Percentiles rank a stretch among this genome's conserved stretches.
Evolutionary conservation across 1,140 invertebrate genomes (phyloP).

Genomic region (Cyclina sinensis): DNA sequence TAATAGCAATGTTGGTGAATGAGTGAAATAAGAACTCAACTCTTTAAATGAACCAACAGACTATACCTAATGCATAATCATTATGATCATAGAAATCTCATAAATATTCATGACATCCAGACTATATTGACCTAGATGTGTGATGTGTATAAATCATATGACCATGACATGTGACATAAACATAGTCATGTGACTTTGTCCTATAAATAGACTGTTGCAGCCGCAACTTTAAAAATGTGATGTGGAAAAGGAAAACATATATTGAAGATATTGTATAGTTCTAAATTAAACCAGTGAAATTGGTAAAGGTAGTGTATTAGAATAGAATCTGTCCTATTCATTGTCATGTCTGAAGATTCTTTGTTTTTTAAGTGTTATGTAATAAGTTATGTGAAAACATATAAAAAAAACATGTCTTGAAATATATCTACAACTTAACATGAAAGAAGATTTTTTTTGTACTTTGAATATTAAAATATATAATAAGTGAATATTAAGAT

Average conservation of each 20-base stretch:
- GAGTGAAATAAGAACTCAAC: too few relatives aligned
- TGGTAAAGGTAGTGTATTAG: not conserved
- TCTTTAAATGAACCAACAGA: too few relatives aligned
- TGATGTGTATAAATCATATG: constrained; percentile 2
- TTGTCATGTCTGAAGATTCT: too few relatives aligned
- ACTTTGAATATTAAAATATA: too few relatives aligned
- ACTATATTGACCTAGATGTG: constrained; percentile 11
- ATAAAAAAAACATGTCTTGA: too few relatives aligned
- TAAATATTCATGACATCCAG: constrained; percentile 51
- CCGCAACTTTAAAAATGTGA: constrained; percentile 49
- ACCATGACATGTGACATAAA: constrained; percentile 22
- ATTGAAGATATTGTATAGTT: constrained; percentile 11
- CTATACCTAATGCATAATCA: constrained; percentile 16
- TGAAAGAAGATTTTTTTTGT: too few relatives aligned
- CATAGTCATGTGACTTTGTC: constrained; percentile 18
- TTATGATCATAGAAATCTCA: constrained; percentile 56
- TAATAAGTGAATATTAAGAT: too few relatives aligned
- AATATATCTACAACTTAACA: too few relatives aligned
- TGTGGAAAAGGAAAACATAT: constrained; percentile 22
- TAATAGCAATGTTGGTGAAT: too few relatives aligned
- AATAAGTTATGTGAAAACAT: too few relatives aligned
- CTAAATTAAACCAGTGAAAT: constrained; percentile 31
- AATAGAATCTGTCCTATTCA: not conserved
- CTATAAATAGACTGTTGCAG: constrained; percentile 48
- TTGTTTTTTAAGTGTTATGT: too few relatives aligned